phyloP scores from a whole-genome alignment of 1,140 invertebrate species.

The Ceratitis capitata region DNA sequence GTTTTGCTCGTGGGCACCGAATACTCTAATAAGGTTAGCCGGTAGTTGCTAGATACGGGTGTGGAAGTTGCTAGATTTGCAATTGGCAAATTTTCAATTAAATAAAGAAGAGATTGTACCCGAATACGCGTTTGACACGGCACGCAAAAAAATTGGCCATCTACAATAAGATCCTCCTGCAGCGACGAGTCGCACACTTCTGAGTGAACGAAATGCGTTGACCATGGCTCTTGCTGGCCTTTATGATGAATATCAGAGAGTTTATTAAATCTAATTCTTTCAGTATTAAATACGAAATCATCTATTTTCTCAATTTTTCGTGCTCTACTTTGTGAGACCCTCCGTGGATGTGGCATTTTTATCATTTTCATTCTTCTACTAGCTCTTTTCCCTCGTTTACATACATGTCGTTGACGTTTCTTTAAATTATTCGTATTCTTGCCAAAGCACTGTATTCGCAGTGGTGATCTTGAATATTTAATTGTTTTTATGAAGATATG shows the following conservation, averaged over 20 bases:
- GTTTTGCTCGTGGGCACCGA: neutral
- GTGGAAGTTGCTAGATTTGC: conserved; percentile 42
- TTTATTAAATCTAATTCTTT: conserved; percentile 2
- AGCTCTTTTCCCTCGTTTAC: neutral
- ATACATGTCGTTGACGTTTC: conserved; percentile 6
- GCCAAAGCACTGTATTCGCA: neutral
- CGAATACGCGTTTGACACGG: neutral
- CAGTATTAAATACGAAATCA: neutral
- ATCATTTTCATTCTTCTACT: neutral
- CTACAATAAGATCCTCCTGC: conserved; percentile 52
- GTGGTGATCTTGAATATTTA: conserved; percentile 19
- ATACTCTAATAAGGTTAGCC: neutral
- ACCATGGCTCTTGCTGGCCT: conserved; percentile 10
- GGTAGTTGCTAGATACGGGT: conserved; percentile 31
- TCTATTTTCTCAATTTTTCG: neutral
- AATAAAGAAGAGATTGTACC: neutral
- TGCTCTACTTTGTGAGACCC: neutral
- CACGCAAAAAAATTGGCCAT: neutral
- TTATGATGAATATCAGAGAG: conserved; percentile 20
- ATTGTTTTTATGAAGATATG: neutral
- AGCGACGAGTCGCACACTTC: conserved; percentile 62
- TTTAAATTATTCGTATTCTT: conserved; percentile 10
- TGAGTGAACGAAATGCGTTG: conserved; percentile 46
- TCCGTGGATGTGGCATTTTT: neutral
- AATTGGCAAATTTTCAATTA: neutral